These are phyloP conservation scores for Lagopus leucura DNA, from an alignment of 2,113 vertebrate genomes.

Conservation along the genomic window DNA sequence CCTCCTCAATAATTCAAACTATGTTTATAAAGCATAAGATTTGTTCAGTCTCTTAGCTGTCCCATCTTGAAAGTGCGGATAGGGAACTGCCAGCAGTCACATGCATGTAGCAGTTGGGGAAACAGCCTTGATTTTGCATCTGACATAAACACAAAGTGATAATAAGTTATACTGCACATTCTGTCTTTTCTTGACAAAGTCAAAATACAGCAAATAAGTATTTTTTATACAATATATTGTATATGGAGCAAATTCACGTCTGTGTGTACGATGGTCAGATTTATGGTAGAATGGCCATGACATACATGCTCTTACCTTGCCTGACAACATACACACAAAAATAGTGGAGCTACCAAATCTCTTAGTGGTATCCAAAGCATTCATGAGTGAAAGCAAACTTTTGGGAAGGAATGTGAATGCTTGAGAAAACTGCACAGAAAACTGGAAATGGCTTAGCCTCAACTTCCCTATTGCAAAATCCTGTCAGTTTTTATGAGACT, in stretches of 20 bases:
- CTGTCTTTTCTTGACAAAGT: background rate
- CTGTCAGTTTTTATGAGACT: background rate
- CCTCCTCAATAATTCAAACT: background rate
- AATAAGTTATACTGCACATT: background rate
- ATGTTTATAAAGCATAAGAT: background rate
- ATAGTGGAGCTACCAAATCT: background rate
- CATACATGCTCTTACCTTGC: background rate
- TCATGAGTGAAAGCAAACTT: background rate
- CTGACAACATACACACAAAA: background rate
- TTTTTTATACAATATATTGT: background rate
- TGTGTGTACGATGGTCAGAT: rapidly evolving
- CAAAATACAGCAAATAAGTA: background rate
- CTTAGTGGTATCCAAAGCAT: background rate
- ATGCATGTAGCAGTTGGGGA: rapidly evolving
- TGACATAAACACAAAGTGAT: background rate
- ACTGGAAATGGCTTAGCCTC: background rate
- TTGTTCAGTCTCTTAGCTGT: background rate
- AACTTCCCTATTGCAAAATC: background rate
- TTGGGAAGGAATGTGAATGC: background rate
- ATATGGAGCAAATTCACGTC: background rate
- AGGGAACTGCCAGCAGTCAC: background rate
- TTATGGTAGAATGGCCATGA: background rate
- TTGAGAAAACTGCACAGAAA: background rate
- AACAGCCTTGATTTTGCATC: background rate
- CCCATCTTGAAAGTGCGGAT: too few species aligned